phyloP scores from a whole-genome alignment of 2,797 vertebrate species.

The Mus spretus region DNA sequence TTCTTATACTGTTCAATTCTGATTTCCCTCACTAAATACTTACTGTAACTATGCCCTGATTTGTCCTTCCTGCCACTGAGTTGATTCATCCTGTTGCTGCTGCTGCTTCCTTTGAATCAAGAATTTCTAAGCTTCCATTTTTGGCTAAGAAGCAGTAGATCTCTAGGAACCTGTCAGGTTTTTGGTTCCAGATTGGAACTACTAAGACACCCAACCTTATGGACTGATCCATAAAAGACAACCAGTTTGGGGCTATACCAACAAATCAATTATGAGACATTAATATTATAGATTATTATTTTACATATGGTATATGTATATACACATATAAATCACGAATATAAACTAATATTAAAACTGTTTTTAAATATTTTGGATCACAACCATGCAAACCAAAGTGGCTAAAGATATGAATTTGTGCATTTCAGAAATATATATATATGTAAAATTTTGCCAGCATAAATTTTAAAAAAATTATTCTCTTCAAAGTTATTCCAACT shows the following conservation, averaged over 20 bases:
- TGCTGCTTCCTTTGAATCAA: background rate
- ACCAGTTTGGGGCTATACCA: background rate
- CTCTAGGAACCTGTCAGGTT: background rate
- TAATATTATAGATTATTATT: background rate
- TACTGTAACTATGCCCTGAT: background rate
- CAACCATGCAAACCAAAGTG: background rate
- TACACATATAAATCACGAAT: background rate
- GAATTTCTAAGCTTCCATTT: background rate
- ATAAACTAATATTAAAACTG: conserved; percentile 22
- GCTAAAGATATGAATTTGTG: conserved; percentile 33
- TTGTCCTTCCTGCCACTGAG: background rate
- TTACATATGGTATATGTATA: background rate
- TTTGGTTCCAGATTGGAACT: background rate
- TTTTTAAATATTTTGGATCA: background rate
- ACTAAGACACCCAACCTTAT: background rate
- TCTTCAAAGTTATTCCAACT: conserved; percentile 34
- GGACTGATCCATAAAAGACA: background rate
- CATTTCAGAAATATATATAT: background rate
- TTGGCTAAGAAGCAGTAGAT: background rate
- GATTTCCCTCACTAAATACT: no score
- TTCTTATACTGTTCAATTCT: background rate
- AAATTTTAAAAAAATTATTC: background rate
- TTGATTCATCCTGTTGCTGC: background rate
- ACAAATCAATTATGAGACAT: background rate
- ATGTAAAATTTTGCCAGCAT: background rate